Evolutionary conservation across 1,140 invertebrate species (phyloP), one percentile per base, ranked within the genome.

Genomic region (Cepaea nemoralis): DNA sequence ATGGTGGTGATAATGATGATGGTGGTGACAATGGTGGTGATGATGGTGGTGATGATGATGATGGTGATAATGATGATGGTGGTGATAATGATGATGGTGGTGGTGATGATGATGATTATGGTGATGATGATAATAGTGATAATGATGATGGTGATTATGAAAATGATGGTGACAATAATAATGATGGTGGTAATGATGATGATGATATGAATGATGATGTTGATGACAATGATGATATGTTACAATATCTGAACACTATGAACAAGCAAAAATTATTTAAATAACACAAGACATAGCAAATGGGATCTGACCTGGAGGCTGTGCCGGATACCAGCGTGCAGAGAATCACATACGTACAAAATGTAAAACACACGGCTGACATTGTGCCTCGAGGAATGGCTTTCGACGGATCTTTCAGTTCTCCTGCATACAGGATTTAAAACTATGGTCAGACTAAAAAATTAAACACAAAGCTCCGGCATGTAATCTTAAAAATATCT

Each of bases 301-400:
- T 33, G 40, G 14, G 0, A 27, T 48, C 75, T 24, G 27, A 93
- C 92, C 93, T 91, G 2, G 94, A 94, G 86, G 96, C 97, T 0
- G 97, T 96, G 10, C 95, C 94, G 19, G 97, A 96, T 31, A 97
- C 96, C 22, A 99, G 91, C 31, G 99, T 90, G 1, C 96, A 94
- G 8, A 99, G 91, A 5, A 96, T 90, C n/a, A 97, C 92, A 89
- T 99, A 99, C 35, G 95, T 95, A n/a, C 95, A 83, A 82, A 97
- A 96, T 0, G 98, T 99, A 89, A 98, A 99, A 22, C 94, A 92
- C 55, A 99, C 94, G 22, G 97, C 98, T 5, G 95, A 95, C 33
- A 99, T 91, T 0, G 99, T 99, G 59, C 99, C 99, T 71, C 93
- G 92, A 0, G 99, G 99, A 88, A 99, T 99, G 75, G 96, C 97